Base-by-base conservation (phyloP, 2,113 vertebrate species). In the Argyrosomus japonicus region DNA sequence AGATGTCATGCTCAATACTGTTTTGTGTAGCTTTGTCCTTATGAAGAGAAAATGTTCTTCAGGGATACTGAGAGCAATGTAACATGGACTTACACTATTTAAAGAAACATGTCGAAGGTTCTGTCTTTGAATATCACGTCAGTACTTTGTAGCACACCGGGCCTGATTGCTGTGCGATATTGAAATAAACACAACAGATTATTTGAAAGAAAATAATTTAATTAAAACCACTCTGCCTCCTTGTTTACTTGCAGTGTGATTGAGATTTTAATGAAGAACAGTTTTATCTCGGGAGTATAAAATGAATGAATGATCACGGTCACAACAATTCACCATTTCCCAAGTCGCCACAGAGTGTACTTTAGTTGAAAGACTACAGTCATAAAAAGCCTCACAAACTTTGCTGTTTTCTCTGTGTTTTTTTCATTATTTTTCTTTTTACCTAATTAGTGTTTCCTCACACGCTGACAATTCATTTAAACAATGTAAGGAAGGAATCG, bases 391-490 rank as follows among this genome's bases (percentile, higher is more conserved):
- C 50, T 77, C 45, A 4, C 18, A 43, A 25, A 18, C 21, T 47
- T 73, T 68, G 40, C 12, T 57, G 13, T 51, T 78, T 74, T 43
- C 18, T 23, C 13, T 63, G 10, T 75, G 54, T 43, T 63, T 64
- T 19, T 71, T 68, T 53, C 70, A 9, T 40, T 40, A 9, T 40
- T 40, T 40, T 53, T 47, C 56, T 56, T 15, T 73, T 75, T 43
- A 32, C 63, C 67, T 77, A 80, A 76, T 83, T 77, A 62, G 32
- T 18, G n/a, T 23, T 58, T 68, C n/a, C 18, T 83, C 0, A 2
- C 83, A 29, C 68, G 48, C 48, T 57, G 70, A 68, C 47, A 62
- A 77, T 62, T 75, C 58, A 58, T 65, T 53, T 71, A 78, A 81
- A 70, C 45, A 18, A 43, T 32, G n/a, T 5, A 43, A 50, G 29